Base-by-base conservation (phyloP, 2,888 invertebrate genomes). In the Drosophila neoperkinsi region DNA sequence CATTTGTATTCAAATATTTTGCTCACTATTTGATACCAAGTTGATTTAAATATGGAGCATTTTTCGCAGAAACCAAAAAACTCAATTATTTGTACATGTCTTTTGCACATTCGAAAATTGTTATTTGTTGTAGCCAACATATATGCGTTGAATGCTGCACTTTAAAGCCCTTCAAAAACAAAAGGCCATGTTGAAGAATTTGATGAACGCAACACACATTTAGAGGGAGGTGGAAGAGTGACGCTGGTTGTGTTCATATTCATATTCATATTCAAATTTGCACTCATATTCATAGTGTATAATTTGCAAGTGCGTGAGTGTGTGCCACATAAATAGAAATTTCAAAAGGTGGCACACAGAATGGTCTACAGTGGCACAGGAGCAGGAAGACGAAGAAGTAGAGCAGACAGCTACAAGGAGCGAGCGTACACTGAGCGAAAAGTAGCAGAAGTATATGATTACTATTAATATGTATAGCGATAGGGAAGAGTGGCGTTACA, bases 261-360 rank as follows among this genome's bases (percentile, higher is more conserved):
- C 30, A 60, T 33, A 63, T 50, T 52, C 59, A 65, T 62, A 74
- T 67, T 74, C 50, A 58, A 67, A 75, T 64, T 67, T 55, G 59
- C 43, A 65, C 43, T 46, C 31, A 53, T 52, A 62, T 63, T 34
- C 28, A 70, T 57, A 2, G 43, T 31, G 57, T 61, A 46, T 46
- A 13, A 46, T 46, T 21, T 21, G 21, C 13, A 16, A 21, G 13
- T 75, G 52, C 36, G 52, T 74, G 56, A 38, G 52, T 49, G 43
- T 25, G 52, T 68, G 64, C 25, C 62, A n/a, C 52, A 74, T 79
- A 82, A 74, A 82, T 71, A 79, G 71, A 82, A 82, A 55, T 69
- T 79, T 82, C 43, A 53, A 79, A 78, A 79, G 71, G 63, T 71
- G 66, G 65, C 63, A 38, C 67, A 58, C 63, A 59, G 71, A 68